phyloP scores from a whole-genome alignment of 2,113 vertebrate genomes.

The Equus quagga region DNA sequence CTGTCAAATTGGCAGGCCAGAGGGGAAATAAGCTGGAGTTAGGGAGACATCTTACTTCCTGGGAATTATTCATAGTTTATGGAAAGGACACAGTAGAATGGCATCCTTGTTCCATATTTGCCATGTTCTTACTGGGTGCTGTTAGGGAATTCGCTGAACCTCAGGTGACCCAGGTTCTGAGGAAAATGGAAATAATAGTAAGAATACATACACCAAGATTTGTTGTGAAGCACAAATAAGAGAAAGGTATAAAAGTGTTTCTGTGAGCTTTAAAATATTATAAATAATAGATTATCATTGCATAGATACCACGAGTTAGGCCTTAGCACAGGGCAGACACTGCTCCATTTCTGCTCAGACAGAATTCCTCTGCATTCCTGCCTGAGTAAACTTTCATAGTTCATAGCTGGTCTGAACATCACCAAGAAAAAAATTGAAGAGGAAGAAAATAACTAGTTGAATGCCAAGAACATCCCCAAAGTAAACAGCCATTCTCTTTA shows the following conservation, averaged over 20 bases:
- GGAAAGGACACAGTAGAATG: not conserved
- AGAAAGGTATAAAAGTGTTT: not conserved
- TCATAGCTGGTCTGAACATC: slow-evolving; percentile 81
- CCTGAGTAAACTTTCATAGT: slow-evolving; percentile 79
- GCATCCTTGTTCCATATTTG: not conserved
- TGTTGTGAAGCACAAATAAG: not conserved
- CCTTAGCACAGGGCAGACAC: not conserved
- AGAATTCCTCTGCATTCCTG: not conserved
- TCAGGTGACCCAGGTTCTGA: not conserved
- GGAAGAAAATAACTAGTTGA: slow-evolving; percentile 63
- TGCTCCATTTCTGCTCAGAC: not conserved
- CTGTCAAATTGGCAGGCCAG: not conserved
- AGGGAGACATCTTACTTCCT: not conserved
- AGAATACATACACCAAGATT: not conserved
- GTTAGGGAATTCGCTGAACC: not conserved
- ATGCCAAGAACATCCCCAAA: slow-evolving; percentile 85
- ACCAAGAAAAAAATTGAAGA: slow-evolving; percentile 80
- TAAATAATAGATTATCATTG: not conserved
- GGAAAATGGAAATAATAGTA: not conserved
- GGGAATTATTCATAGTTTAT: not conserved
- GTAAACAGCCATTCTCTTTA: slow-evolving; percentile 83
- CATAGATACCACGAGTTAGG: not conserved
- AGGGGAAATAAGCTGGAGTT: not conserved
- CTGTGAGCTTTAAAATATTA: not conserved
- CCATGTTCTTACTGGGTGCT: not conserved